Conservation (phyloP, 2,797 vertebrate genomes). For the Telmatherina bonti region DNA sequence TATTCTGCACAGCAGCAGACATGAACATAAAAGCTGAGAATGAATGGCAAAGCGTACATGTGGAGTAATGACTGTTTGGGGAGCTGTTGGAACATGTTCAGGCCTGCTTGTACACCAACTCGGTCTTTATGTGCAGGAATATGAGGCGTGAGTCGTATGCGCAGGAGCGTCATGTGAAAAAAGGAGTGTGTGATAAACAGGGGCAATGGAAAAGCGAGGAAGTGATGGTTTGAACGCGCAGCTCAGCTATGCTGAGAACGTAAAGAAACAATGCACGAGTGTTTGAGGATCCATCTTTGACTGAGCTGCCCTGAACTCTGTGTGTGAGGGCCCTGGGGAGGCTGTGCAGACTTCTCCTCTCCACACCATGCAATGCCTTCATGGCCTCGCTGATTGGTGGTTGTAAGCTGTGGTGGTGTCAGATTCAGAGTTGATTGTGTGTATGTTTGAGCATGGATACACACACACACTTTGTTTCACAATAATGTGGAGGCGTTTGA, state of each 20-base stretch:
- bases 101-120: slow-evolving; percentile 49
- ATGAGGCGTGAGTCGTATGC: slow-evolving; percentile 42
- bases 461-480: slow-evolving; percentile 4
- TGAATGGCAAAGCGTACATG: slow-evolving; percentile 44
- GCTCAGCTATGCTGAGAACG: slow-evolving; percentile 11
- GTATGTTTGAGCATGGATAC: not conserved
- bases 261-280: not conserved
- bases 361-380: slow-evolving; percentile 39
- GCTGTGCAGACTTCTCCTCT: slow-evolving; percentile 47
- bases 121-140: slow-evolving; percentile 44
- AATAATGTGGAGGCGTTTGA: slow-evolving; percentile 9
- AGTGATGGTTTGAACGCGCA: slow-evolving; percentile 23
- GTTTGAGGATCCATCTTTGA: slow-evolving; percentile 38
- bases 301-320: slow-evolving; percentile 72
- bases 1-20: slow-evolving; percentile 34
- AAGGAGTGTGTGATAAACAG: slow-evolving; percentile 42
- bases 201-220: slow-evolving; percentile 18
- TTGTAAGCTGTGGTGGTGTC: slow-evolving; percentile 48
- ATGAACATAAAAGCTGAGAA: slow-evolving; percentile 47
- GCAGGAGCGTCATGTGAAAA: slow-evolving; percentile 43
- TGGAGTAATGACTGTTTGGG: slow-evolving; percentile 58
- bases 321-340: slow-evolving; percentile 68
- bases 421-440: slow-evolving; percentile 15
- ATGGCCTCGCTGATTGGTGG: slow-evolving; percentile 47
- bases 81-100: slow-evolving; percentile 55